Evolutionary conservation across 1,140 invertebrate genomes (phyloP), one percentile per base, ranked within the genome.

Genomic region (Calosoma granatense): DNA sequence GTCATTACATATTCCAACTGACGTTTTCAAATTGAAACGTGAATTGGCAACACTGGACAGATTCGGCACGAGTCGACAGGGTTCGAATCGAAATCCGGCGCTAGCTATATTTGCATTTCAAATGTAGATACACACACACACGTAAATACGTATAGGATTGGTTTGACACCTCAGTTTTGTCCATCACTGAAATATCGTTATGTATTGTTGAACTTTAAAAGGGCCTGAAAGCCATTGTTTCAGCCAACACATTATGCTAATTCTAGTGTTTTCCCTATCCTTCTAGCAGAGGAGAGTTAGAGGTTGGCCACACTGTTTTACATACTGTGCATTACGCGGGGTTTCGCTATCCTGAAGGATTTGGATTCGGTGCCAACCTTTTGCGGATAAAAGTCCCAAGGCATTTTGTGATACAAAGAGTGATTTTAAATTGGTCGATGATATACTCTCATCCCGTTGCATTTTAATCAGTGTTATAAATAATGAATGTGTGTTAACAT

Each of bases 161-260:
- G 41, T 47, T 47, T 17, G 41, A 11, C 26, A 36, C 26, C 26
- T 36, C 26, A 36, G 6, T 6, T 47, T 47, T 47, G 41, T 47
- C 41, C 41, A 17, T 47, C 41, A 47, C 9, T 47, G 41, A 47
- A 47, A 47, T 47, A 47, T 47, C 4, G 41, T 47, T 47, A 4
- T 6, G 41, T 47, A 47, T 47, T 47, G 41, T 47, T 47, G 6
- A 47, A 47, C 6, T 47, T 47, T 47, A 47, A 47, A 47, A 47
- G 41, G 41, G 41, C 4, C 15, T 17, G 9, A 9, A 47, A 3
- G 6, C 41, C 41, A 47, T 47, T 47, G 41, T 47, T 47, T 47
- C 17, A 47, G 9, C 6, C 15, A 9, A 3, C 6, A 47, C 41
- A 36, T 47, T 47, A 47, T 47, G 41, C 9, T 12, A 47, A 47